A percentile compares a stretch with the other conserved stretches of the same genome.
These are phyloP conservation scores for Otis tarda DNA, from an alignment of 2,113 vertebrate genomes.

Conservation along the genomic window DNA sequence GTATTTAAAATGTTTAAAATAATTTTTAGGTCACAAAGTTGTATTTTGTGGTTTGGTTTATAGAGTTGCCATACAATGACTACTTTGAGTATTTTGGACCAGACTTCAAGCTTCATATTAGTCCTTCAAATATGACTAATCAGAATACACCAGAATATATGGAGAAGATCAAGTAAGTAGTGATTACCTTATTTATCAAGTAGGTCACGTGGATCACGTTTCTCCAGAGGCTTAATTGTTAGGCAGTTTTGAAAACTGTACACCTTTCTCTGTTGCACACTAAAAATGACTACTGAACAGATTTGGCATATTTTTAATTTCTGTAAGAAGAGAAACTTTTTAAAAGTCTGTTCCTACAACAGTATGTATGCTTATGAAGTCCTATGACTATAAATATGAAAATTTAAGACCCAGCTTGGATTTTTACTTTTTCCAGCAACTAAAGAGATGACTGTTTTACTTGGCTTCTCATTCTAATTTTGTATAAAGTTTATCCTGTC, in stretches of 20 bases:
- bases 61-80: constrained; percentile 85
- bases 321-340: not conserved
- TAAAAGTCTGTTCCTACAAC: not conserved
- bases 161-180: constrained; percentile 87
- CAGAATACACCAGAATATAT: constrained; percentile 86
- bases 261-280: not conserved
- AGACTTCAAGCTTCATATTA: constrained; percentile 86
- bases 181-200: not conserved
- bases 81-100: constrained; percentile 88
- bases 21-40: not conserved
- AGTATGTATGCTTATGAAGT: not conserved
- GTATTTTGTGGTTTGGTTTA: constrained; percentile 2
- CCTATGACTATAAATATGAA: not conserved
- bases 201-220: not conserved
- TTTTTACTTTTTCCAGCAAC: not conserved
- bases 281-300: not conserved
- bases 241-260: not conserved
- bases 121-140: constrained; percentile 87
- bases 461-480: not conserved
- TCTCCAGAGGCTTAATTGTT: not conserved
- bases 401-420: not conserved
- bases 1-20: not conserved
- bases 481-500: not conserved
- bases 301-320: not conserved
- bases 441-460: not conserved